Evolutionary conservation across 2,888 invertebrate genomes (phyloP), one percentile per base, ranked within the genome.

Genomic region (Meghimatium bilineatum): DNA sequence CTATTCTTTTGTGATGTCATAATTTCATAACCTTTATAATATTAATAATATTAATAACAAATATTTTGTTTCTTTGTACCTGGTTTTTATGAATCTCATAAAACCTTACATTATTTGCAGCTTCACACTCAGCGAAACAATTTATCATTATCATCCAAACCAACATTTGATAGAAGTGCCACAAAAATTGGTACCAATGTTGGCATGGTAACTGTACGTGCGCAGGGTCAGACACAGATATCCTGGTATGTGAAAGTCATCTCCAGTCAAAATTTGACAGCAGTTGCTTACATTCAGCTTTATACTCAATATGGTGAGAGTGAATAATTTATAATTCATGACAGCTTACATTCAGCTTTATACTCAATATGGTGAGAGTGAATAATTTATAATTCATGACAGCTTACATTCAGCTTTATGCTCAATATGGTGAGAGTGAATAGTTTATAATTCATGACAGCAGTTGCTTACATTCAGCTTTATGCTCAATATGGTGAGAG

Each of bases 111-210:
- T n/a, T 63, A 12, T 38, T 77, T 80, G 2, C 83, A 85, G 76
- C 66, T 85, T 38, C 80, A 80, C 44, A 63, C 80, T 12, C 83
- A 80, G 38, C 63, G 76, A 23, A 36, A 56, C 69, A 78, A 71
- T 44, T 38, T 83, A 56, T 72, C 63, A 20, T 49, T 83, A 60
- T 79, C 82, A 36, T 56, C 85, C 23, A 20, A 12, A 1, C 75
- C 76, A 44, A 26, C 44, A 32, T 72, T 85, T 72, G 60, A 36
- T 1, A 29, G 29, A 29, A 63, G 29, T 34, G 36, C 71, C 26
- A 83, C 69, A 1, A 75, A 69, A 26, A 71, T 44, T 32, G 83
- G 85, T n/a, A 85, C n/a, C 17, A 80, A 79, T 63, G 56, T 85
- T 63, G 85, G 85, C 80, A 71, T 85, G 76, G 66, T 80, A 36